Base-by-base conservation (phyloP, 2,797 vertebrate species). In the Sebastes jordani region DNA sequence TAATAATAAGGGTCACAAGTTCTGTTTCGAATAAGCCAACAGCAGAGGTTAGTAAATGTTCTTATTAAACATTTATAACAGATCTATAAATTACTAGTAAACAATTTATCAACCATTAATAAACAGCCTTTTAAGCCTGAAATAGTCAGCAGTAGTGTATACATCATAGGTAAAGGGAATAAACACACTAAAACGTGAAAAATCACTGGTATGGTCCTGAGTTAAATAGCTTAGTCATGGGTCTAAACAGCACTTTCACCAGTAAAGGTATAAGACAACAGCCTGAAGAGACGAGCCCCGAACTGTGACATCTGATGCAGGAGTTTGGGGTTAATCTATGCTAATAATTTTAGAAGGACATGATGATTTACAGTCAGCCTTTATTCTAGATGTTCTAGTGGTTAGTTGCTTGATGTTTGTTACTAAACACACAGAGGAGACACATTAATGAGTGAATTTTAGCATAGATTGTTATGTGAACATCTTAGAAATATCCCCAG, bases 391-490 rank as follows among this genome's bases (percentile, higher is more conserved):
- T 72, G 69, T 62, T 76, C 60, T 59, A 3, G 22, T 27, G 59
- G 68, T 74, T 81, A 42, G 36, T 74, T 72, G 67, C 46, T 25
- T 27, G 58, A 27, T 74, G 58, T 46, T 58, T 58, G 11, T 84
- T 54, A 42, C 67, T 55, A 54, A 78, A 77, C 32, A 63, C 71
- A 76, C 76, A 77, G 74, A 63, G 58, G 76, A 89, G 61, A 64
- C 68, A 68, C 62, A 42, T 55, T 36, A 69, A 81, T 55, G 64
- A 42, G 54, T 76, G 76, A 42, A 55, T 76, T 86, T 85, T 86
- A 91, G 89, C 90, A 88, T 87, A 90, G 86, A 85, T 87, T 88
- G 23, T 82, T 36, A 67, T 72, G 86, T 90, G 88, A 88, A 85
- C 84, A 1, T 81, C 68, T 85, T 58, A 58, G 67, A 68, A 78